Conservation (phyloP, 2,888 invertebrate species). For the Chymomyza amoena region DNA sequence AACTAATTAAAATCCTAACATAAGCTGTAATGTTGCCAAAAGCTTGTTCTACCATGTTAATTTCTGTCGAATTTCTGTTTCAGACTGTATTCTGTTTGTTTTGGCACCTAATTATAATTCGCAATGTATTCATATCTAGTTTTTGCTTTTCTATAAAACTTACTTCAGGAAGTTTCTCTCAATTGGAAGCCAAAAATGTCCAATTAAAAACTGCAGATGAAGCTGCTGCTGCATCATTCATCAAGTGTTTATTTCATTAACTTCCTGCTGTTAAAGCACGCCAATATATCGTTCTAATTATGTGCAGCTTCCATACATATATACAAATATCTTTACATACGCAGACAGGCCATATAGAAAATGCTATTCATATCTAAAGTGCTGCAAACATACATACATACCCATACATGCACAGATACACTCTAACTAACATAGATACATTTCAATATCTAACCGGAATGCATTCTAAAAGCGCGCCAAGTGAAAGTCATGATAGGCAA, state of each 20-base stretch:
- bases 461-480: neutral
- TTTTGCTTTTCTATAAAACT: neutral
- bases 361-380: neutral
- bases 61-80: neutral
- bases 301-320: neutral
- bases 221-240: neutral
- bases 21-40: neutral
- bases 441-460: neutral
- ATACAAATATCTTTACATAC: neutral
- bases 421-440: neutral
- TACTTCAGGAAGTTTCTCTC: neutral
- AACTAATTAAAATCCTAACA: neutral
- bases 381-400: neutral
- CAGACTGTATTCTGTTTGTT: neutral
- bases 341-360: neutral
- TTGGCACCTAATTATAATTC: neutral
- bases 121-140: neutral
- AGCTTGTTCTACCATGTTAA: neutral
- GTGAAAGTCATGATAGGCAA: slow-evolving; percentile 1
- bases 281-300: neutral
- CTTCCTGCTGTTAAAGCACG: neutral
- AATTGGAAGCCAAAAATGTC: neutral
- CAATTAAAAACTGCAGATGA: neutral
- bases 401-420: too few relatives aligned
- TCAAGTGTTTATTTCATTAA: neutral